Conservation (phyloP, 2,888 invertebrate species). For the Drosophila meridionalis region DNA sequence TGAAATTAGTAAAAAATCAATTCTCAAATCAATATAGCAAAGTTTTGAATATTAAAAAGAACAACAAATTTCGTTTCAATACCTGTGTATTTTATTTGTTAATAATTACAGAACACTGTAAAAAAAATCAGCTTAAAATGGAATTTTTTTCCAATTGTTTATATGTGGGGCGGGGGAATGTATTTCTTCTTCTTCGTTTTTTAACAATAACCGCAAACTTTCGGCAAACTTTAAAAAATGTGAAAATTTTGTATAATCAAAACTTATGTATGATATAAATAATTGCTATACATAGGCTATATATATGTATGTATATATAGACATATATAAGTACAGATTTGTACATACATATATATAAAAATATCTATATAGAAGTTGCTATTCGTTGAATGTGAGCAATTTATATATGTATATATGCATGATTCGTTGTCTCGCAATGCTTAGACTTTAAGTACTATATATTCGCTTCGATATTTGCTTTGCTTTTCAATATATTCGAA, state of each 20-base stretch:
- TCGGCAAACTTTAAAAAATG: constrained; percentile 9
- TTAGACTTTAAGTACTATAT: constrained; percentile 38
- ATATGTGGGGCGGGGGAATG: constrained; percentile 37
- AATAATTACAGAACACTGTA: constrained; percentile 53
- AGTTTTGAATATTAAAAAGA: neutral
- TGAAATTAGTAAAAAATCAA: no score
- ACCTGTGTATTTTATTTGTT: constrained; percentile 46
- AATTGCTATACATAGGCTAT: constrained; percentile 49
- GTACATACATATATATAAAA: neutral
- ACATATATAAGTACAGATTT: constrained; percentile 1
- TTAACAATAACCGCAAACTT: constrained; percentile 36
- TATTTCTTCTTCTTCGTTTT: constrained; percentile 26
- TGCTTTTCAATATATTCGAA: constrained; percentile 43
- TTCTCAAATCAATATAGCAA: no score
- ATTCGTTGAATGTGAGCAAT: constrained; percentile 34
- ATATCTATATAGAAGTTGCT: constrained; percentile 11
- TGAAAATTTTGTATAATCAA: constrained; percentile 16
- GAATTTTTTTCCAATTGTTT: constrained; percentile 11
- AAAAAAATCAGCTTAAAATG: constrained; percentile 33
- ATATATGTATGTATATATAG: constrained; percentile 44
- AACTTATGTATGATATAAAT: constrained; percentile 44
- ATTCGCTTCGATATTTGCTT: constrained; percentile 16
- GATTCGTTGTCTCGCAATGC: constrained; percentile 50
- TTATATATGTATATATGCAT: neutral
- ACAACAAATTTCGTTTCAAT: constrained; percentile 17